Percentiles rank a stretch among this genome's conserved stretches.
These are phyloP conservation scores for Neosilurus hyrtlii DNA, from an alignment of 2,797 vertebrate genomes.

Conservation along the genomic window DNA sequence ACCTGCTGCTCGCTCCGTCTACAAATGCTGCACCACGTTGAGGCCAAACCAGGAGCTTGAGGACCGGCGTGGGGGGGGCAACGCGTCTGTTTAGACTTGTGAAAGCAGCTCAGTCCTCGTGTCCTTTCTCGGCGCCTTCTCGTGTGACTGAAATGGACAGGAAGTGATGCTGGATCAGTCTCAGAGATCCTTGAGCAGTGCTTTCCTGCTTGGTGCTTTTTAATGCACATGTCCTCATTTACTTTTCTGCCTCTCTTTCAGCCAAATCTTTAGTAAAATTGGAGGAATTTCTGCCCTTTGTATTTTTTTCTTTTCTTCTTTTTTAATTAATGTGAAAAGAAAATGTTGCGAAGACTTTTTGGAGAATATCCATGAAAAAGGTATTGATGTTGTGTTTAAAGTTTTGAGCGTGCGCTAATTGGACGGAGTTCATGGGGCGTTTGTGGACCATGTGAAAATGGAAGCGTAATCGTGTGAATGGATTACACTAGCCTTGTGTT, in stretches of 20 bases:
- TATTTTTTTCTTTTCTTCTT: constrained; percentile 46
- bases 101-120: background rate
- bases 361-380: background rate
- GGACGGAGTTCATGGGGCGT: constrained; percentile 45
- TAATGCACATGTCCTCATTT: constrained; percentile 3
- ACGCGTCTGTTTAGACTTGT: background rate
- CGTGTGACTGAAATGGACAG: constrained; percentile 19
- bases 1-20: constrained; percentile 20
- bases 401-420: constrained; percentile 29
- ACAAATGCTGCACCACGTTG: constrained; percentile 33
- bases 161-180: constrained; percentile 33
- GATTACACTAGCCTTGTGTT: background rate
- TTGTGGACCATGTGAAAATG: constrained; percentile 64
- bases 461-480: background rate
- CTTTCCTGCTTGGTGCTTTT: constrained; percentile 31
- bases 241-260: constrained; percentile 15
- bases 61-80: background rate
- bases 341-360: constrained; percentile 51
- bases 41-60: background rate
- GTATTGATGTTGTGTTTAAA: background rate
- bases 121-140: background rate
- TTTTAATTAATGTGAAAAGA: constrained; percentile 60
- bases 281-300: constrained; percentile 46
- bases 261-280: constrained; percentile 16
- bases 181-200: constrained; percentile 27